Evolutionary conservation across 1,140 invertebrate species (phyloP).

Genomic region (Venturia canescens): DNA sequence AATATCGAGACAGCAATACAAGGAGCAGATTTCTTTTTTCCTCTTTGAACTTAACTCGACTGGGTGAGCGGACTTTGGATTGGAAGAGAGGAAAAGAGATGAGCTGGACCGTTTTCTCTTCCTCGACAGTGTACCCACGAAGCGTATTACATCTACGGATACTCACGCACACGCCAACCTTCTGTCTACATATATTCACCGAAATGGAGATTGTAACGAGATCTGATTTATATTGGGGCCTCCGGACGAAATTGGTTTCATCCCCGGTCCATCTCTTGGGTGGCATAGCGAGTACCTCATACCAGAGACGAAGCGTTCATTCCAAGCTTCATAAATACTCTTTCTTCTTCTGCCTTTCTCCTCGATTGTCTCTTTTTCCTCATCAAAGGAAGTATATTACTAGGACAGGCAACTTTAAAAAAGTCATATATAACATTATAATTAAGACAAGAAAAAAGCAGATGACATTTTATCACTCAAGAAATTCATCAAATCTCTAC

Average conservation of each 20-base stretch:
- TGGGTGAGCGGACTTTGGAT: slow-evolving; percentile 8
- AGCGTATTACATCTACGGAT: not conserved
- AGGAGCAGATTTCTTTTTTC: slow-evolving; percentile 44
- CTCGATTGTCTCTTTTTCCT: not conserved
- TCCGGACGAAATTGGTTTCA: slow-evolving; percentile 72
- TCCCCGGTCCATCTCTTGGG: slow-evolving; percentile 62
- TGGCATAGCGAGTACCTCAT: slow-evolving; percentile 60
- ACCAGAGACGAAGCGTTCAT: slow-evolving; percentile 59
- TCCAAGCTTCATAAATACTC: slow-evolving; percentile 62
- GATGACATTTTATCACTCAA: no score
- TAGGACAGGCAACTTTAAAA: not conserved
- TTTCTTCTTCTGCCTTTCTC: slow-evolving; percentile 1
- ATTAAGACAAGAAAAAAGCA: not conserved
- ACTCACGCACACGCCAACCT: no score
- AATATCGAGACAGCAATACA: slow-evolving; percentile 61
- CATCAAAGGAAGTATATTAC: not conserved
- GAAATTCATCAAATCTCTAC: no score
- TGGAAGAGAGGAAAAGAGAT: slow-evolving; percentile 1
- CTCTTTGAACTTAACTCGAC: slow-evolving; percentile 62
- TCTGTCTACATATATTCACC: not conserved
- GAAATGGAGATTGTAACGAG: slow-evolving; percentile 63
- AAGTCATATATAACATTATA: not conserved
- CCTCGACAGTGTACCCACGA: slow-evolving; percentile 32
- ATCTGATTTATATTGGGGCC: slow-evolving; percentile 72
- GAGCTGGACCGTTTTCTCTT: not conserved